Conservation (phyloP, 2,113 vertebrate species). For the Galemys pyrenaicus region DNA sequence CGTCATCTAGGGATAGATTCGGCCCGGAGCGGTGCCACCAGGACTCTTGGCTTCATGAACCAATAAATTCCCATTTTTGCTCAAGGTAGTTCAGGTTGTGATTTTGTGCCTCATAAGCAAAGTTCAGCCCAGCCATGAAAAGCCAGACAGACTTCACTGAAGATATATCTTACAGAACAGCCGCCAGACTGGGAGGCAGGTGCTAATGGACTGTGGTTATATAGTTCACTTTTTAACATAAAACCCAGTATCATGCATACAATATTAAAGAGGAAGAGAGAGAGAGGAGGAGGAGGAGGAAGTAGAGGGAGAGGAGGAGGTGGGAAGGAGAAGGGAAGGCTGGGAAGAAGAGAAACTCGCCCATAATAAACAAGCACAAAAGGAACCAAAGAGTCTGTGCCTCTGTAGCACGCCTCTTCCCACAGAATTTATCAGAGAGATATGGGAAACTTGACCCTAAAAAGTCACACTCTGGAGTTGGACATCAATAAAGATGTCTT, state of each 20-base stretch:
- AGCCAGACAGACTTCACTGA: neutral
- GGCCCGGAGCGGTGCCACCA: neutral
- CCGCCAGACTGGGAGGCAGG: no score
- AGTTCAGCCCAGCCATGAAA: neutral
- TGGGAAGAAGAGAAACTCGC: neutral
- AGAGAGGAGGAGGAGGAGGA: accelerated
- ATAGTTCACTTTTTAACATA: neutral
- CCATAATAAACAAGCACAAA: neutral
- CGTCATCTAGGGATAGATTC: accelerated
- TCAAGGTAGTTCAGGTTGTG: neutral
- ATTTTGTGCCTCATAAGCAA: neutral
- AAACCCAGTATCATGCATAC: neutral
- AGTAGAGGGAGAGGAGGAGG: neutral
- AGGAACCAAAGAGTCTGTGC: neutral
- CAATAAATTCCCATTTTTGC: neutral
- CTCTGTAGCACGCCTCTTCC: neutral
- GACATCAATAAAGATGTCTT: conserved; percentile 52
- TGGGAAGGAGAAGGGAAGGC: accelerated
- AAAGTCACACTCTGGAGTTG: neutral
- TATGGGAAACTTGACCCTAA: neutral
- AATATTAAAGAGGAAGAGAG: neutral
- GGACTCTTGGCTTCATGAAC: neutral
- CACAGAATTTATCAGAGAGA: neutral
- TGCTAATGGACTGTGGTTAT: neutral
- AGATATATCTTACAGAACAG: neutral